Percentiles rank a stretch among this genome's conserved stretches.
phyloP scores from a whole-genome alignment of 2,113 vertebrate species.

The Carettochelys insculpta region DNA sequence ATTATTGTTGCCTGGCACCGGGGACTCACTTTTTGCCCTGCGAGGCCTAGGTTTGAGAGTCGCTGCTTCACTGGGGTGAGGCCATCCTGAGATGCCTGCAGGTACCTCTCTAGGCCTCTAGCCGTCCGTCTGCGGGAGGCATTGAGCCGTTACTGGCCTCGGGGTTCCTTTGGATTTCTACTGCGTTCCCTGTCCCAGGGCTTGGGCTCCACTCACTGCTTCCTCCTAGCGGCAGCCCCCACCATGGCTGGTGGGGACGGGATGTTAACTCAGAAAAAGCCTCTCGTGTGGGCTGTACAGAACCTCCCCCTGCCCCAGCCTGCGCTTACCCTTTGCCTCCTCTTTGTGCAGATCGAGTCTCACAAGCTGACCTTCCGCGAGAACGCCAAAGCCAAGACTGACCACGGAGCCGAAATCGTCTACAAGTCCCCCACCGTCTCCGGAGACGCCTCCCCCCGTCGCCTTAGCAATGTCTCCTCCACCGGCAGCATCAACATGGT shows the following conservation, averaged over 20 bases:
- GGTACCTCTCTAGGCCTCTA: background rate
- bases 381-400: conserved; percentile 95
- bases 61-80: too few relatives aligned
- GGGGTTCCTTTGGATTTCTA: background rate
- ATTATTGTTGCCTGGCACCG: background rate
- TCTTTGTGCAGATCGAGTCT: conserved; percentile 86
- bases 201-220: background rate
- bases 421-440: conserved; percentile 86
- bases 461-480: conserved; percentile 97
- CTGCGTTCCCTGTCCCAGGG: background rate
- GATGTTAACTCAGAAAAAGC: accelerated
- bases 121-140: background rate
- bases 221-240: background rate
- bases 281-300: background rate
- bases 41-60: too few relatives aligned
- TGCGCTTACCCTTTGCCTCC: background rate
- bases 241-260: accelerated
- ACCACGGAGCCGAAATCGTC: conserved; percentile 97
- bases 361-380: conserved; percentile 97
- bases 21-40: too few relatives aligned
- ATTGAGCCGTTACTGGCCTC: background rate
- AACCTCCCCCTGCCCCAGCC: accelerated
- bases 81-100: too few relatives aligned
- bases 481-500: conserved; percentile 96
- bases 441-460: conserved; percentile 89